Base-by-base conservation (phyloP, 35 echinoderm and acorn worm genomes). In the Diadema setosum region DNA sequence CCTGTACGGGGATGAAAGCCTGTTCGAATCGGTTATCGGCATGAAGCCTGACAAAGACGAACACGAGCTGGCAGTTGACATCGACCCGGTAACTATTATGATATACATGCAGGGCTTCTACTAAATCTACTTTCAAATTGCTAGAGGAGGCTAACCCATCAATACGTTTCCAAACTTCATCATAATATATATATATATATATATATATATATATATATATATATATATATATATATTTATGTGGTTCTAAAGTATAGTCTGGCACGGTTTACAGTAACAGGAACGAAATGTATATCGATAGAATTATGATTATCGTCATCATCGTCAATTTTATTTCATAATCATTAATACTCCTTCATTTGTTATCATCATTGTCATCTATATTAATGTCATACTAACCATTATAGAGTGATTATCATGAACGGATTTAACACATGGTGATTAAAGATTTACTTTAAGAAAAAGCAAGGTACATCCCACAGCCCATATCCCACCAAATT, bases 71-170 rank as follows among this genome's bases (percentile, higher is more conserved):
- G 87, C 84, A 57, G 88, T 90, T 30, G 94, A 97, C 32, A 90
- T 93, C 34, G 91, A 97, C 69, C 91, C 84, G 83, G 94, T 97
- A 61, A 69, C 7, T n/a, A n/a, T n/a, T n/a, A n/a, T n/a, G n/a
- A n/a, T n/a, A n/a, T n/a, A n/a, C n/a, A n/a, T n/a, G n/a, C n/a
- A n/a, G n/a, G n/a, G n/a, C n/a, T n/a, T n/a, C n/a, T n/a, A n/a
- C n/a, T n/a, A n/a, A n/a, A n/a, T n/a, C n/a, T n/a, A n/a, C n/a
- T n/a, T n/a, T n/a, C n/a, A n/a, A n/a, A n/a, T n/a, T n/a, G n/a
- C n/a, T n/a, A n/a, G n/a, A 11, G 48, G 48, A 55, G 48, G 9
- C 48, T 55, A n/a, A n/a, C 48, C 9, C 9, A n/a, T 55, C 9
- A 9, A 55, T n/a, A 55, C n/a, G 48, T 55, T 55, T 55, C 48